Evolutionary conservation across 2,113 vertebrate species (phyloP).

Genomic region (Parotia lawesii): DNA sequence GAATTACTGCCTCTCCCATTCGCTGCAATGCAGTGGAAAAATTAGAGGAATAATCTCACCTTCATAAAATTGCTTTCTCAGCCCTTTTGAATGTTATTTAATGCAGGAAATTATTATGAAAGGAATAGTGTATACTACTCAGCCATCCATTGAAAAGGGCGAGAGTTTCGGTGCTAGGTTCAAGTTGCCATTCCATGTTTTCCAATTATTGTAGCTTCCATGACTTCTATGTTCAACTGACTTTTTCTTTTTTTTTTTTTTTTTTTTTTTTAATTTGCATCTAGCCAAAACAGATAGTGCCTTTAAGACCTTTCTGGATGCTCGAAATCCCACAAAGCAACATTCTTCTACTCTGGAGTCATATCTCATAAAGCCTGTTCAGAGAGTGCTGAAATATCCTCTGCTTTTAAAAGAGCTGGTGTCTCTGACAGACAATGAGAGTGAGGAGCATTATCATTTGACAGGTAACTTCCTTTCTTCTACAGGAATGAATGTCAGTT

Average conservation of each 20-base stretch:
- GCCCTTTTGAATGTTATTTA: neutral
- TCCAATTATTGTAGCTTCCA: neutral
- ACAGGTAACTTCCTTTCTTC: conserved; percentile 76
- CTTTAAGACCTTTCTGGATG: conserved; percentile 91
- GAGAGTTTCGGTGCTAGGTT: neutral
- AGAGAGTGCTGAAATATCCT: conserved; percentile 96
- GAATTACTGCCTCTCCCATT: neutral
- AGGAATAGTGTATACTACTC: neutral
- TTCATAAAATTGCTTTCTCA: neutral
- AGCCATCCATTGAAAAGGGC: neutral
- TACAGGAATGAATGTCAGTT: neutral
- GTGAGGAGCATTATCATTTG: conserved; percentile 95
- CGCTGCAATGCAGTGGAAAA: neutral
- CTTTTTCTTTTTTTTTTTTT: neutral
- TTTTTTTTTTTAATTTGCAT: neutral
- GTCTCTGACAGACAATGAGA: conserved; percentile 90
- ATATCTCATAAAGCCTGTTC: conserved; percentile 96
- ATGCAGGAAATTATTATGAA: neutral
- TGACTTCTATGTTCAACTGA: neutral
- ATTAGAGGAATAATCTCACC: neutral
- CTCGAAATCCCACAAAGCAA: conserved; percentile 93
- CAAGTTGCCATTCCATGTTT: neutral
- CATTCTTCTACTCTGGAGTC: conserved; percentile 96
- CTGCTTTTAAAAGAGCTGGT: conserved; percentile 93
- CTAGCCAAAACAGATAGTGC: conserved; percentile 90